phyloP scores from a whole-genome alignment of 2,113 vertebrate species.

The Dryoscopus gambensis region DNA sequence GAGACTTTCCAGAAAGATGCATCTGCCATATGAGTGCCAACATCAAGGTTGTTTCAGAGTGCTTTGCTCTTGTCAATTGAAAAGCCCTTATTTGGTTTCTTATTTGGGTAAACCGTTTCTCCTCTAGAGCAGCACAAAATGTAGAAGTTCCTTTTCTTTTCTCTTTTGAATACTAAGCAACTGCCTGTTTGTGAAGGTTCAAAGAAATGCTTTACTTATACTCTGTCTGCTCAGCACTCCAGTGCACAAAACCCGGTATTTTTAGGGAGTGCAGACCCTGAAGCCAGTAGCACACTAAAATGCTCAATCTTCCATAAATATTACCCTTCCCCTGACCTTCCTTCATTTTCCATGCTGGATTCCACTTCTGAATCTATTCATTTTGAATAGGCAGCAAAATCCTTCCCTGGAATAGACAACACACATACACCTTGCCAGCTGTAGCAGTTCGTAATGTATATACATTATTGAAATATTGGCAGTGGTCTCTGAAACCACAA shows the following conservation, averaged over 20 bases:
- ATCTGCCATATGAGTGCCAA: fast-evolving
- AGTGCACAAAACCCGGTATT: neutral
- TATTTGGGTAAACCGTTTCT: neutral
- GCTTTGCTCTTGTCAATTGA: neutral
- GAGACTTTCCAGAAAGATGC: neutral
- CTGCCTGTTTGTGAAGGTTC: neutral
- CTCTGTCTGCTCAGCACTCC: constrained; percentile 33
- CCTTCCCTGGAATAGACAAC: constrained; percentile 45
- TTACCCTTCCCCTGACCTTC: constrained; percentile 66
- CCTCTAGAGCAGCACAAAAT: neutral
- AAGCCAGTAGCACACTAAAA: constrained; percentile 58
- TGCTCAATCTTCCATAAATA: constrained; percentile 52
- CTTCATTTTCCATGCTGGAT: constrained; percentile 69
- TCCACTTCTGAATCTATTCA: constrained; percentile 64
- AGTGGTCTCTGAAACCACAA: constrained; percentile 43
- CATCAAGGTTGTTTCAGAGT: neutral
- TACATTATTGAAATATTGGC: constrained; percentile 42
- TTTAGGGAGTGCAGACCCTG: constrained; percentile 28
- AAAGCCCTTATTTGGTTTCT: neutral
- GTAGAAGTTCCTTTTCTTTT: neutral
- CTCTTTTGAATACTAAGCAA: neutral
- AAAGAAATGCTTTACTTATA: neutral
- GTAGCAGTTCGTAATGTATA: constrained; percentile 63
- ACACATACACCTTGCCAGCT: constrained; percentile 57
- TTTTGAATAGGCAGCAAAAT: constrained; percentile 65